A percentile compares a stretch with the other conserved stretches of the same genome.
These are phyloP conservation scores for Rhea pennata DNA, from an alignment of 2,113 vertebrate species.

Conservation along the genomic window DNA sequence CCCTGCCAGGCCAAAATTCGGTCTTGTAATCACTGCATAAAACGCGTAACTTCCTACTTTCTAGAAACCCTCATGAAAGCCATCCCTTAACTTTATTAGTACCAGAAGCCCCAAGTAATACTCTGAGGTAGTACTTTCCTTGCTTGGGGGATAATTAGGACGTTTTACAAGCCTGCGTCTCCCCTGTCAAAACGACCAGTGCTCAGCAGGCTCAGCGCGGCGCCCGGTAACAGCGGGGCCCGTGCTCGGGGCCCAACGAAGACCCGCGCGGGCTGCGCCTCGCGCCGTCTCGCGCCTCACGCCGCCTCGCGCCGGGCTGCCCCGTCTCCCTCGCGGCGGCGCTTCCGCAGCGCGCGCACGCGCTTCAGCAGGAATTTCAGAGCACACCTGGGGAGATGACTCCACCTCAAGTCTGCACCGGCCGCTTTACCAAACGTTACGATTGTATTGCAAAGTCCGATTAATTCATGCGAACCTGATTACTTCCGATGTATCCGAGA, in stretches of 20 bases:
- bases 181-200: background rate
- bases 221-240: accelerated
- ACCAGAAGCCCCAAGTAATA: background rate
- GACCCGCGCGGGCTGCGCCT: too few species aligned
- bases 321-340: background rate
- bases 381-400: background rate
- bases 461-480: background rate
- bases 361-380: background rate
- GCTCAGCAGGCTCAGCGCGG: accelerated
- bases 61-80: background rate
- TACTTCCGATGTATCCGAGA: background rate
- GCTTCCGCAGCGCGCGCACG: background rate
- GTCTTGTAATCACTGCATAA: background rate
- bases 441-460: background rate
- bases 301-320: too few species aligned
- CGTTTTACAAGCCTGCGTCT: too few species aligned
- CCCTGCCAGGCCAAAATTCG: background rate
- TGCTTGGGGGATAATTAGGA: background rate
- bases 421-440: background rate
- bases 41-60: background rate
- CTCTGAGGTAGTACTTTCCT: background rate
- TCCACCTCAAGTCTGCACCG: background rate
- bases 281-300: too few species aligned
- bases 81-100: background rate
- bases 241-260: background rate